Base-by-base conservation (phyloP, 1,140 invertebrate genomes). In the Drosophila sechellia region DNA sequence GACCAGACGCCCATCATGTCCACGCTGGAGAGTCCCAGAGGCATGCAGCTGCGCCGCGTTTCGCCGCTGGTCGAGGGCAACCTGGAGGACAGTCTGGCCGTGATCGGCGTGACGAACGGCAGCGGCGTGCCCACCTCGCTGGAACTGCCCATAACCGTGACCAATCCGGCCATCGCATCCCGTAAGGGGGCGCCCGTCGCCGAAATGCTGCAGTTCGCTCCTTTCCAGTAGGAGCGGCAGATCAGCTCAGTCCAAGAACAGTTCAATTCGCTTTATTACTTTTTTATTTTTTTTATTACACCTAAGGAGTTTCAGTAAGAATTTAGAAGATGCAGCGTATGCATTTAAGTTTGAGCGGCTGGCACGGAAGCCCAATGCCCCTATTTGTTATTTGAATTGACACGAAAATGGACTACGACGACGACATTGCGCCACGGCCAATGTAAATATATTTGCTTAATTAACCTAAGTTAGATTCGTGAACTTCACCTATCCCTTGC, bases 1-100 rank as follows among this genome's bases (percentile, higher is more conserved):
- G 95, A 96, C 90, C 95, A 96, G 83, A 96, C 90, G 31, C 91
- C 96, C 0, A 96, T 96, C 8, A 96, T 96, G 96, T 96, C 96
- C 0, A 95, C 96, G 0, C 90, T 96, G 11, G 96, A 96, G 89
- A 93, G 95, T 5, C 96, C 96, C 0, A 86, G 73, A 25, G 46
- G 52, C 0, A 34, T 87, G 35, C 78, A 64, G 15, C 34, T 81
- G 58, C 64, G 73, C 0, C 63, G 68, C n/a, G 73, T 81, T 4
- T 72, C 61, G 8, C 71, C 81, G 0, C 63, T 85, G 13, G 22
- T 48, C 2, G 81, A 75, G 11, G 50, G 46, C 55, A 95, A 89
- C 69, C 90, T 93, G 42, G 94, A 94, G 15, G 94, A 93, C 40
- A 94, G 93, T 22, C 79, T 94, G 12, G 94, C 94, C 20, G 92